These are phyloP conservation scores for Hippocampus comes DNA, from an alignment of 2,113 vertebrate species.

Conservation along the genomic window DNA sequence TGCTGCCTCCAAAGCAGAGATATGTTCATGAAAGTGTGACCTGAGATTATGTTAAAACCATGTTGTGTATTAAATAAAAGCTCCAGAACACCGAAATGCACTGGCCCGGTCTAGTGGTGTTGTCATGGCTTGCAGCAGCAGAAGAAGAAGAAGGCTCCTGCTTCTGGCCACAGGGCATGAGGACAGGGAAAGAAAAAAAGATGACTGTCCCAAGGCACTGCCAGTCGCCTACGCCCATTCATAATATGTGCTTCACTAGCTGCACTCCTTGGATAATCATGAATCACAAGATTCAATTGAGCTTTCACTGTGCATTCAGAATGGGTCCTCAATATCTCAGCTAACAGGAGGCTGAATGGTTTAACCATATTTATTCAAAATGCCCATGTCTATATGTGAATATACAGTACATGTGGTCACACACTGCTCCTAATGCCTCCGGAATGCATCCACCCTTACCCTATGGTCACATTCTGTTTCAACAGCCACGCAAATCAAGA, in stretches of 20 bases:
- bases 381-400: not conserved
- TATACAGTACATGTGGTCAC: not conserved
- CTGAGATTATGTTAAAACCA: slow-evolving; percentile 30
- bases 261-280: slow-evolving; percentile 35
- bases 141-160: slow-evolving; percentile 6
- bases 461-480: not conserved
- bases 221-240: slow-evolving; percentile 65
- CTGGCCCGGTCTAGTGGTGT: slow-evolving; percentile 69
- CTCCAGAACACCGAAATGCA: slow-evolving; percentile 61
- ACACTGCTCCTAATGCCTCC: not conserved
- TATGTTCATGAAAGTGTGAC: not conserved
- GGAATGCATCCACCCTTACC: slow-evolving; percentile 23
- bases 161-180: slow-evolving; percentile 25
- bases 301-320: slow-evolving; percentile 38
- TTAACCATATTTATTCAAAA: not conserved
- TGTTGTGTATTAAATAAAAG: slow-evolving; percentile 55
- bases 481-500: slow-evolving; percentile 28
- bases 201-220: slow-evolving; percentile 19
- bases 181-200: slow-evolving; percentile 1
- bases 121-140: slow-evolving; percentile 34
- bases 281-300: slow-evolving; percentile 28
- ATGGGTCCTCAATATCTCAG: slow-evolving; percentile 28
- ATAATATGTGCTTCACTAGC: slow-evolving; percentile 52
- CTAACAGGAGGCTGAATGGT: not conserved
- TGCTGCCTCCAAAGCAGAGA: not conserved